Percentiles rank a stretch among this genome's conserved stretches.
phyloP scores from a whole-genome alignment of 2,113 vertebrate species.

The Grallaria varia region DNA sequence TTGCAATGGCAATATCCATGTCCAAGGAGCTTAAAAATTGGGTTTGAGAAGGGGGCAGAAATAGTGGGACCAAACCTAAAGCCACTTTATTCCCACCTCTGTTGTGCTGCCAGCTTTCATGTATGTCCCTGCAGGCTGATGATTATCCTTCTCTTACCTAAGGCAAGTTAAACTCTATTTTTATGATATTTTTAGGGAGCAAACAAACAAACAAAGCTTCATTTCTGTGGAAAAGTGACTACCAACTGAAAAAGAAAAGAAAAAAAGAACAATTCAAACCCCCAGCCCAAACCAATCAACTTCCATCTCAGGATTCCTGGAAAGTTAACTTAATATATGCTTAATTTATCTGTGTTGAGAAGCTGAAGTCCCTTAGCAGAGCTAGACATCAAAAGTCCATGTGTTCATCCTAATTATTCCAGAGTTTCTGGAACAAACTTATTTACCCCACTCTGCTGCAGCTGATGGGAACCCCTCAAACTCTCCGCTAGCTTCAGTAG shows the following conservation, averaged over 20 bases:
- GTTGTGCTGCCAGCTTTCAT: neutral
- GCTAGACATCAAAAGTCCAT: neutral
- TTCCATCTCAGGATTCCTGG: neutral
- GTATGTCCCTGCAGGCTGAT: neutral
- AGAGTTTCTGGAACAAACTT: neutral
- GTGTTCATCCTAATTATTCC: neutral
- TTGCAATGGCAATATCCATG: neutral
- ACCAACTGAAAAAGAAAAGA: neutral
- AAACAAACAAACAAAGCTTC: neutral
- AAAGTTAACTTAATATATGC: neutral
- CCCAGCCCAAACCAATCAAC: neutral
- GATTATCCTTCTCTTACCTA: neutral
- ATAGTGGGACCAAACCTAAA: neutral
- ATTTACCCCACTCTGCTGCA: neutral
- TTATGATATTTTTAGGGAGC: neutral
- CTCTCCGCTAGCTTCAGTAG: neutral
- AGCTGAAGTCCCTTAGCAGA: neutral
- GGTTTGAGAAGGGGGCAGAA: neutral
- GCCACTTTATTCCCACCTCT: accelerated
- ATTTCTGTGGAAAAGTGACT: neutral
- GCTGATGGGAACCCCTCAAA: neutral
- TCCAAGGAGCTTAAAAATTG: neutral
- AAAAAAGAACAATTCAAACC: accelerated
- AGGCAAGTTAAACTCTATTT: neutral
- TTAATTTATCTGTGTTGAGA: neutral